Evolutionary conservation across 2,888 invertebrate species (phyloP), one percentile per base, ranked within the genome.

Genomic region (Amphipyra tragopoginis): DNA sequence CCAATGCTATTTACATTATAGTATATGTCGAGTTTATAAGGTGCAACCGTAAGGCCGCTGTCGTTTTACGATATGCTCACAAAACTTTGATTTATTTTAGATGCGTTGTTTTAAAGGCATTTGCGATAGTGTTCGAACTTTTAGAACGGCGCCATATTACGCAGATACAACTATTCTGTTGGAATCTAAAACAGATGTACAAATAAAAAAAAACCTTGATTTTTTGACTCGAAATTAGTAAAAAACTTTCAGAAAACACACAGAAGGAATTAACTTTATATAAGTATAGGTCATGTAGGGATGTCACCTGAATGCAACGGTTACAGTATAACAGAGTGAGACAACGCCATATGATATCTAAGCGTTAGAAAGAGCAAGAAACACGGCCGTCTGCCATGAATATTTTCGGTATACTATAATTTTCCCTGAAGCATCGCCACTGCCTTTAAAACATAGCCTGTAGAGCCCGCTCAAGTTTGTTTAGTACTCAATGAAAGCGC

Each of bases 1-100:
- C 93, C 94, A 94, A 93, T 94, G 93, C 90, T 91, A 88, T 91
- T 79, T 90, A 90, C 85, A 80, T 85, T 87, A 81, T 89, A 88
- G 83, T 87, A 83, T 85, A 84, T 86, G 82, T 78, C 65, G 78
- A 75, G 65, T 73, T 80, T 76, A 72, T 72, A 77, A 81, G 83
- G 80, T 80, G 86, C 85, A 83, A 81, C 79, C 59, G 60, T 50
- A 47, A 62, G 57, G 65, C 69, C 49, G 59, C 44, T 57, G 71
- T 76, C 75, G 72, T 21, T 33, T n/a, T 39, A 58, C 40, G 64
- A 63, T 54, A 59, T 49, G 65, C 73, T 59, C 64, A 48, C 74
- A 53, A 51, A 53, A 61, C 50, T 38, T 63, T 48, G 51, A 50
- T 54, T 51, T 50, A 56, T 66, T 29, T 49, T 58, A 58, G 34